These are phyloP conservation scores for Anthoscopus minutus DNA, from an alignment of 2,113 vertebrate species.

Conservation along the genomic window DNA sequence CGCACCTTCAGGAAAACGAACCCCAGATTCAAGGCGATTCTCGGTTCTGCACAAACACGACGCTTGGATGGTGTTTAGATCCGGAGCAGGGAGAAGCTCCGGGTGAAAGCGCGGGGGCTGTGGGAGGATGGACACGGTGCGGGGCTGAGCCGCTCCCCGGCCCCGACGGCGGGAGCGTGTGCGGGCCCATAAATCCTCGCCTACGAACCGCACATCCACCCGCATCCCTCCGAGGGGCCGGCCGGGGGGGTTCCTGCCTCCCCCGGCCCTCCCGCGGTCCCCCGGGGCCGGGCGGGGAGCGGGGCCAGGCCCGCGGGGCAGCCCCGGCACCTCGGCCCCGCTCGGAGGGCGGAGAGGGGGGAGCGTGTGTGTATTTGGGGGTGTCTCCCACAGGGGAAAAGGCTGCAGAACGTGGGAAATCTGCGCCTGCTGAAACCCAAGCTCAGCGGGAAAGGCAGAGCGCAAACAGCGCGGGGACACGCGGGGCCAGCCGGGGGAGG, in stretches of 20 bases:
- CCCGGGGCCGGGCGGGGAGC: background rate
- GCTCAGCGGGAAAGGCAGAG: background rate
- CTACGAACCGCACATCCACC: fast-evolving
- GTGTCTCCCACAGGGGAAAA: background rate
- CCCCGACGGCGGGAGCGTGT: background rate
- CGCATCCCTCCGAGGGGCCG: background rate
- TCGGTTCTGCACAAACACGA: fast-evolving
- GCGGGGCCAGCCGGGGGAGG: background rate
- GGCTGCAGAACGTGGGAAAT: background rate
- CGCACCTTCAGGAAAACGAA: fast-evolving
- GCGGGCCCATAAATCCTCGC: too few species aligned
- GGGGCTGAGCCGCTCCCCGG: background rate
- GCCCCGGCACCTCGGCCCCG: background rate
- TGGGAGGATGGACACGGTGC: background rate
- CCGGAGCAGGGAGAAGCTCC: background rate
- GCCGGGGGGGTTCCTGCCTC: background rate
- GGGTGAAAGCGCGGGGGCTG: background rate
- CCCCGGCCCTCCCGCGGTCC: background rate
- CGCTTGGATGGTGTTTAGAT: background rate
- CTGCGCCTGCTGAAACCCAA: fast-evolving
- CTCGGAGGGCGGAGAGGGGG: background rate
- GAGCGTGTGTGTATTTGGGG: background rate
- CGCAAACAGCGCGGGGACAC: background rate
- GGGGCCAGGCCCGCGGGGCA: background rate
- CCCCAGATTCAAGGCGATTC: background rate